phyloP scores from a whole-genome alignment of 2,797 vertebrate species.

The Cyprinodon diabolis region DNA sequence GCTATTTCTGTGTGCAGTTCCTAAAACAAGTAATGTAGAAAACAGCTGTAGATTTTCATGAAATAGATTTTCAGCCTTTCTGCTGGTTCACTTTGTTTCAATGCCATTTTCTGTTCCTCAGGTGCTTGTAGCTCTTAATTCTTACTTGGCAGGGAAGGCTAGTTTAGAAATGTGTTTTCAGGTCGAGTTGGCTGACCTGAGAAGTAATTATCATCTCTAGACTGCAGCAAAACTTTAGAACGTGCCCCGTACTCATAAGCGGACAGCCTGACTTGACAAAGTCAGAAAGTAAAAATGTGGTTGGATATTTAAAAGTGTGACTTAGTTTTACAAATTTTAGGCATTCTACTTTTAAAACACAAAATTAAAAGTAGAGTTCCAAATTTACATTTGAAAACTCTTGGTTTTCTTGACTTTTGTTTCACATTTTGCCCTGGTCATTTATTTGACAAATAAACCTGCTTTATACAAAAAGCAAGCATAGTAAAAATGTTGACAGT shows the following conservation, averaged over 20 bases:
- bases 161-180: conserved; percentile 40
- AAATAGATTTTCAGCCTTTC: conserved; percentile 45
- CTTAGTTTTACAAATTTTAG: not conserved
- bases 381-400: too few relatives aligned
- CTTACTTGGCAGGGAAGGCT: conserved; percentile 45
- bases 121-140: conserved; percentile 43
- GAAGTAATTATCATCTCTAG: conserved; percentile 34
- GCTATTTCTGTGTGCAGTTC: conserved; percentile 68
- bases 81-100: conserved; percentile 61
- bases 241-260: conserved; percentile 23
- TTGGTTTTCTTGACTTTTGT: too few relatives aligned
- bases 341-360: too few relatives aligned
- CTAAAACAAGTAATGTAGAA: conserved; percentile 80
- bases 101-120: conserved; percentile 55
- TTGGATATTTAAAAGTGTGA: too few relatives aligned
- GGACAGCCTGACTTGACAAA: too few relatives aligned
- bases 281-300: too few relatives aligned
- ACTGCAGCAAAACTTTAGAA: conserved; percentile 41
- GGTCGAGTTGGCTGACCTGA: conserved; percentile 37
- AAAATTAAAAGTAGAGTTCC: too few relatives aligned
- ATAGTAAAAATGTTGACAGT: too few relatives aligned
- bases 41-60: conserved; percentile 74
- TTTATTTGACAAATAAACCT: too few relatives aligned
- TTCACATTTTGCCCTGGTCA: too few relatives aligned
- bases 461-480: too few relatives aligned